These are phyloP conservation scores for Microchrysa polita DNA, from an alignment of 2,888 invertebrate species.

Conservation along the genomic window DNA sequence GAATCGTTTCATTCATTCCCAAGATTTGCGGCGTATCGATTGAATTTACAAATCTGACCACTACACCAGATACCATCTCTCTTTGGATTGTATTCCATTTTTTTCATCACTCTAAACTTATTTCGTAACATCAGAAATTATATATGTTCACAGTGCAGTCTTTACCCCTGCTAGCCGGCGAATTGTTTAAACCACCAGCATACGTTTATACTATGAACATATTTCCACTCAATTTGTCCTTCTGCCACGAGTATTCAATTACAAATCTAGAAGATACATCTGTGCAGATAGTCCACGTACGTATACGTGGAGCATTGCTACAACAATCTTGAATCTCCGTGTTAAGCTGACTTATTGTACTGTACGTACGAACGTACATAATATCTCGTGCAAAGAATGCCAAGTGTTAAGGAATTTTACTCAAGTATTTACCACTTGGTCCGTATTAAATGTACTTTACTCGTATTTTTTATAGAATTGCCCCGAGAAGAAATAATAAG, in stretches of 20 bases:
- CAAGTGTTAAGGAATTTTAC: conserved; percentile 7
- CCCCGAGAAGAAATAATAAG: background rate
- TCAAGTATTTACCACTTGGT: conserved; percentile 9
- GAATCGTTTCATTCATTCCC: too few species aligned
- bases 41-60: too few species aligned
- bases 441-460: background rate
- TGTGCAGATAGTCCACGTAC: conserved; percentile 6
- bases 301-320: background rate
- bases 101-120: too few species aligned
- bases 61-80: too few species aligned
- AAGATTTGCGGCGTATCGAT: too few species aligned
- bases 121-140: background rate
- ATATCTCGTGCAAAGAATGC: background rate
- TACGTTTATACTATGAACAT: conserved; percentile 12
- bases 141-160: background rate
- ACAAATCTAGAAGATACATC: conserved; percentile 16
- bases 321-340: too few species aligned
- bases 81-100: too few species aligned
- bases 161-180: background rate
- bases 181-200: conserved; percentile 8
- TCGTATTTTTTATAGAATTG: background rate
- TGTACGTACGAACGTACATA: too few species aligned
- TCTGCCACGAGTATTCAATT: conserved; percentile 40
- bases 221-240: conserved; percentile 44
- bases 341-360: too few species aligned